phyloP scores from a whole-genome alignment of 2,113 vertebrate genomes.

The Albula goreensis region DNA sequence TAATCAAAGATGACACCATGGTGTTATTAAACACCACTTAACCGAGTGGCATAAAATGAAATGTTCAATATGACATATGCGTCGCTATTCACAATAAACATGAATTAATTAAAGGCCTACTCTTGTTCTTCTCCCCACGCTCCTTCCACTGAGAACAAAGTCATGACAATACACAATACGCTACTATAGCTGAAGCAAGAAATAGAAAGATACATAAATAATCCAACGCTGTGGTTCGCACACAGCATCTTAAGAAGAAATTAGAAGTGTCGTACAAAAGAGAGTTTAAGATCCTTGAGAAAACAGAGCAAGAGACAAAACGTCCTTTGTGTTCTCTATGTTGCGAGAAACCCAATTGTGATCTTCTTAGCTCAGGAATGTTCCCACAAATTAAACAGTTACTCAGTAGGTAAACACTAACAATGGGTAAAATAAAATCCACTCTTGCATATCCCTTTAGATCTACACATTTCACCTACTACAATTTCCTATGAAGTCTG shows the following conservation, averaged over 20 bases:
- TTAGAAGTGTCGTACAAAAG: not conserved
- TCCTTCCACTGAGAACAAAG: constrained; percentile 52
- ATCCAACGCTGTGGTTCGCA: not conserved
- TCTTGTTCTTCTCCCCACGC: constrained; percentile 59
- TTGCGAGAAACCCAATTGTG: not conserved
- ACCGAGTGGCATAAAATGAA: constrained; percentile 53
- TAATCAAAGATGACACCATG: constrained; percentile 62
- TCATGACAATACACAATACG: constrained; percentile 48
- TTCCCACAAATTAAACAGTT: constrained; percentile 12
- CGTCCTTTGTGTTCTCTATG: not conserved
- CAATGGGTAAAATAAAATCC: not conserved
- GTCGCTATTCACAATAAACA: constrained; percentile 66
- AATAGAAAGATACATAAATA: not conserved
- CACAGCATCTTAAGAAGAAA: not conserved
- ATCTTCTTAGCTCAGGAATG: not conserved
- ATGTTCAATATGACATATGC: constrained; percentile 55
- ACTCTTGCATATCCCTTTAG: too few species aligned
- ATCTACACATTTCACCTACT: too few species aligned
- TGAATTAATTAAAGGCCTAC: constrained; percentile 67
- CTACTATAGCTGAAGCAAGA: constrained; percentile 7
- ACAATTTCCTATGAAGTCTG: constrained; percentile 2
- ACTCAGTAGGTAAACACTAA: constrained; percentile 1
- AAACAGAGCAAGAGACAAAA: not conserved
- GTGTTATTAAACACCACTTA: constrained; percentile 71
- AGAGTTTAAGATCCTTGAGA: not conserved